These are phyloP conservation scores for Drosophila dunni DNA, from an alignment of 1,140 invertebrate genomes.

Conservation along the genomic window DNA sequence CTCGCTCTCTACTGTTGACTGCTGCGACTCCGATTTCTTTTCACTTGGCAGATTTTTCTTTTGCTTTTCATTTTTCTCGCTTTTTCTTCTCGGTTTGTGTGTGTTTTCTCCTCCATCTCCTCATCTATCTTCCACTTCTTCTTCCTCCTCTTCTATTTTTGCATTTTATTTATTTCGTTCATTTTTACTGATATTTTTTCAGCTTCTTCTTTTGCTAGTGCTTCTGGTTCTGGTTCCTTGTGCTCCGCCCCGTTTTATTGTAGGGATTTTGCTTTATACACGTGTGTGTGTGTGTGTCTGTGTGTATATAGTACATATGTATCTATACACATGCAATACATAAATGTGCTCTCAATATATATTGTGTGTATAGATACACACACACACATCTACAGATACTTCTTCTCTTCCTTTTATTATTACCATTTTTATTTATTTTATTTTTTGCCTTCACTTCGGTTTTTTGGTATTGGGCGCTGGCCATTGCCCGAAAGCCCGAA, in stretches of 20 bases:
- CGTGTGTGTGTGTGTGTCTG: constrained; percentile 23
- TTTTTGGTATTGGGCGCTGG: constrained; percentile 60
- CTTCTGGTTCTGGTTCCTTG: constrained; percentile 64
- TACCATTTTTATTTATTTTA: constrained; percentile 16
- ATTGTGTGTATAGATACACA: constrained; percentile 50
- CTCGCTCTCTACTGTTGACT: constrained; percentile 14
- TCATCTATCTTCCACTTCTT: too few relatives aligned
- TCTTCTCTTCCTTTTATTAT: constrained; percentile 32
- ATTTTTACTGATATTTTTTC: constrained; percentile 33
- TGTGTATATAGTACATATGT: constrained; percentile 36
- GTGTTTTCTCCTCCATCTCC: too few relatives aligned
- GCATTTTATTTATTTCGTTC: constrained; percentile 43
- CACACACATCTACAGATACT: constrained; percentile 49
- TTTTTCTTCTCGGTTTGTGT: constrained; percentile 13
- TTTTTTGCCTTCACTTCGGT: constrained; percentile 27
- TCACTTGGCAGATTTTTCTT: constrained; percentile 82
- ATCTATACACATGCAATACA: constrained; percentile 40
- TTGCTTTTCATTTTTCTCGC: constrained; percentile 72
- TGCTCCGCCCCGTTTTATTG: constrained; percentile 81
- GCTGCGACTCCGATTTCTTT: constrained; percentile 76
- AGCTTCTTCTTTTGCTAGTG: constrained; percentile 17
- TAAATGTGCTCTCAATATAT: constrained; percentile 51
- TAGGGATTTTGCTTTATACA: constrained; percentile 72
- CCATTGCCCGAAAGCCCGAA: constrained; percentile 40
- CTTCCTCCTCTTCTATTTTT: constrained; percentile 31